Evolutionary conservation across 2,113 vertebrate species (phyloP).

Genomic region (Silurus meridionalis): DNA sequence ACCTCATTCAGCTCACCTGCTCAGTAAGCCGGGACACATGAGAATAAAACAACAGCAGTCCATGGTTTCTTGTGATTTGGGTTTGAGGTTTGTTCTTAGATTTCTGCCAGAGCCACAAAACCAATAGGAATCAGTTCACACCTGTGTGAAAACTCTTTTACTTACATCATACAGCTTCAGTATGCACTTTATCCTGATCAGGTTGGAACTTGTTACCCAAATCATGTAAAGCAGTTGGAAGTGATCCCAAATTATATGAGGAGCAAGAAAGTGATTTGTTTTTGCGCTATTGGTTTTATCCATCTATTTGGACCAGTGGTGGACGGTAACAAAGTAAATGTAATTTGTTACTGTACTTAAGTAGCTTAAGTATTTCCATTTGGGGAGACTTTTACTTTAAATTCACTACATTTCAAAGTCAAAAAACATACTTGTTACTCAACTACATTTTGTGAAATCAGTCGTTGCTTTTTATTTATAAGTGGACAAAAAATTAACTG

Average conservation of each 20-base stretch:
- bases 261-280: not conserved
- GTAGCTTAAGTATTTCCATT: too few species aligned
- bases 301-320: too few species aligned
- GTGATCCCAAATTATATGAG: not conserved
- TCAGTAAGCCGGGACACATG: not conserved
- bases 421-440: too few species aligned
- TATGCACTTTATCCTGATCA: not conserved
- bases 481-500: too few species aligned
- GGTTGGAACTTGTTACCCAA: not conserved
- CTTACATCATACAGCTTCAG: not conserved
- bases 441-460: too few species aligned
- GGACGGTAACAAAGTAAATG: too few species aligned
- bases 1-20: not conserved
- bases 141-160: not conserved
- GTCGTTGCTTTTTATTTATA: too few species aligned
- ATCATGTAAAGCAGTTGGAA: not conserved
- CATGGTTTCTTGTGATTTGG: not conserved
- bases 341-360: too few species aligned
- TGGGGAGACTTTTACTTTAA: too few species aligned
- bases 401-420: too few species aligned
- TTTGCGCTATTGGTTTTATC: too few species aligned
- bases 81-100: not conserved
- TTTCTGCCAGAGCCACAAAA: not conserved
- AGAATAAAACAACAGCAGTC: not conserved
- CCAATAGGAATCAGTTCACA: not conserved